These are phyloP conservation scores for Allacma fusca DNA, from an alignment of 2,888 invertebrate species.

Conservation along the genomic window DNA sequence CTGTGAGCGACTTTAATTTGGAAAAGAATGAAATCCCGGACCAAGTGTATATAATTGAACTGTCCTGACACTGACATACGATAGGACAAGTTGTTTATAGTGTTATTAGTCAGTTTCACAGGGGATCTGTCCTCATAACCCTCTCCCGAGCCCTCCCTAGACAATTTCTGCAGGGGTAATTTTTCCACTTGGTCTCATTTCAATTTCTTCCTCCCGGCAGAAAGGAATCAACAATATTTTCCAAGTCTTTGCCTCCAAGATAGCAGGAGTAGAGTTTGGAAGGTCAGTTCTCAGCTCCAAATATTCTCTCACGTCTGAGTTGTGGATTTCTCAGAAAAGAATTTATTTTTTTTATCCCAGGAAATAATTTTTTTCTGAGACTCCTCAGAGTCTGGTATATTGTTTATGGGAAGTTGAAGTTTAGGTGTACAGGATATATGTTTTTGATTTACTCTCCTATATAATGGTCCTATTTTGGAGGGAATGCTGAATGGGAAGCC, in stretches of 20 bases:
- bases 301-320: too few species aligned
- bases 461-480: too few species aligned
- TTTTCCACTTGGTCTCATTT: background rate
- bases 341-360: too few species aligned
- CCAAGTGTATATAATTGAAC: slow-evolving; percentile 46
- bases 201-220: background rate
- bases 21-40: slow-evolving; percentile 22
- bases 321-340: too few species aligned
- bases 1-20: slow-evolving; percentile 46
- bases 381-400: too few species aligned
- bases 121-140: background rate
- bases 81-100: slow-evolving; percentile 41
- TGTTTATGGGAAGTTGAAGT: too few species aligned
- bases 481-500: background rate
- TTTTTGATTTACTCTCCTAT: too few species aligned
- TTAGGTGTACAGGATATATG: too few species aligned
- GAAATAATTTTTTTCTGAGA: too few species aligned
- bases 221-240: background rate
- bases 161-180: background rate
- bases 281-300: too few species aligned
- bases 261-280: background rate
- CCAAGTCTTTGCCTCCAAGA: background rate
- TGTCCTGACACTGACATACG: slow-evolving; percentile 50
- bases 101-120: slow-evolving; percentile 44
- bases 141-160: background rate